phyloP scores from a whole-genome alignment of 2,888 invertebrate species.

The Cephus rjabovi region DNA sequence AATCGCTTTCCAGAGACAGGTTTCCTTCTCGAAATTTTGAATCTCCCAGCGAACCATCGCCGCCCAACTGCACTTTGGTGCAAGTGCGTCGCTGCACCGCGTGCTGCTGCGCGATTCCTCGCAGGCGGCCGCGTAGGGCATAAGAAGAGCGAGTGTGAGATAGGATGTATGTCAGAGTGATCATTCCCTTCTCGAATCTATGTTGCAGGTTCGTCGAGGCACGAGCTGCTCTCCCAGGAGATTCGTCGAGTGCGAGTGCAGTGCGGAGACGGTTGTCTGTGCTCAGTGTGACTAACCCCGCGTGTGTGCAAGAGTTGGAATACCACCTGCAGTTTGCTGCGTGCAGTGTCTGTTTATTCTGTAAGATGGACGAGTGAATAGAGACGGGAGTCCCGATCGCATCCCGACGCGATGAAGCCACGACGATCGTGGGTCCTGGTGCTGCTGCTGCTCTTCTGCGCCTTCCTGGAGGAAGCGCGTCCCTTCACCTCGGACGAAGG shows the following conservation, averaged over 20 bases:
- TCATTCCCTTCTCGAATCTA: neutral
- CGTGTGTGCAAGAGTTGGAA: slow-evolving; percentile 24
- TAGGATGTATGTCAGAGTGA: neutral
- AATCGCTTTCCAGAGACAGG: neutral
- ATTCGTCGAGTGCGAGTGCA: neutral
- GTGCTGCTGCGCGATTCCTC: neutral
- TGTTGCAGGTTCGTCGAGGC: neutral
- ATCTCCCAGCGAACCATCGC: too few species aligned
- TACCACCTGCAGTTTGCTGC: neutral
- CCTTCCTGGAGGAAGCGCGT: slow-evolving; percentile 52
- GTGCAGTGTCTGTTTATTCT: neutral
- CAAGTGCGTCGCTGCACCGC: neutral
- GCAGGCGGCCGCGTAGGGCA: neutral
- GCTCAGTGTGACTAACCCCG: slow-evolving; percentile 10
- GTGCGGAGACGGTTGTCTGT: neutral
- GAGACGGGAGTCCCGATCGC: slow-evolving; percentile 29
- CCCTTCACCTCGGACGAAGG: slow-evolving; percentile 62
- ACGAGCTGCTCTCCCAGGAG: neutral
- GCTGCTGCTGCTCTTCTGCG: slow-evolving; percentile 51
- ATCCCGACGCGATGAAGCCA: slow-evolving; percentile 59
- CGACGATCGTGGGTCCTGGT: slow-evolving; percentile 56
- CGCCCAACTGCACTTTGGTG: neutral
- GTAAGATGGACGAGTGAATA: slow-evolving; percentile 54
- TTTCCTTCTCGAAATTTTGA: neutral
- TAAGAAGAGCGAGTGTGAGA: neutral